Conservation (phyloP, 2,888 invertebrate species). For the Callimorpha dominula region DNA sequence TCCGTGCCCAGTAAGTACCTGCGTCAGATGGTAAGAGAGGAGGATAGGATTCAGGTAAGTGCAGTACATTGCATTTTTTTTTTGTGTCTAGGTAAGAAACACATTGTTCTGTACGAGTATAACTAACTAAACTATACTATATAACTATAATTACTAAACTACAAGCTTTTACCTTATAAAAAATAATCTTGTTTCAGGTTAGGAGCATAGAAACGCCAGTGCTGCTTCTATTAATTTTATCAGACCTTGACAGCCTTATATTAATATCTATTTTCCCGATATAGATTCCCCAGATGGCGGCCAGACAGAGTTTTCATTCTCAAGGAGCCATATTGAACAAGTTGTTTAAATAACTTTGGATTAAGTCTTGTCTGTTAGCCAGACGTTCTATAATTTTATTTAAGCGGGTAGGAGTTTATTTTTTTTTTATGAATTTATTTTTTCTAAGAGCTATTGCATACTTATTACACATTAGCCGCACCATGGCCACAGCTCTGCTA, state of each 20-base stretch:
- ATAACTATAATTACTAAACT: neutral
- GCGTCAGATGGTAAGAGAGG: no score
- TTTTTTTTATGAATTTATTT: no score
- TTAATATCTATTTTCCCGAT: neutral
- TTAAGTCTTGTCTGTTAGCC: neutral
- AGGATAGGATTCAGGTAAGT: no score
- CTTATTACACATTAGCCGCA: no score
- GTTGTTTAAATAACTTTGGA: slow-evolving; percentile 19
- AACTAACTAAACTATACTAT: no score
- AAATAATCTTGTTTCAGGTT: neutral
- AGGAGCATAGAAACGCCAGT: neutral
- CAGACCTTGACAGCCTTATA: neutral
- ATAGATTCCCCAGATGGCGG: slow-evolving; percentile 3
- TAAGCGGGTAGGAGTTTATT: neutral
- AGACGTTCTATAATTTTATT: neutral
- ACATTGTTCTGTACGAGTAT: no score
- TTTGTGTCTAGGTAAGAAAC: no score
- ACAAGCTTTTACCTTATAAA: neutral
- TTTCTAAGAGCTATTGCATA: no score
- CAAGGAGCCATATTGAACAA: slow-evolving; percentile 21
- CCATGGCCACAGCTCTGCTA: no score
- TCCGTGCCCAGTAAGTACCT: no score
- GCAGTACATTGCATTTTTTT: no score
- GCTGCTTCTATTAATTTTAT: neutral
- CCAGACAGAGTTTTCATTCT: slow-evolving; percentile 7